These are phyloP conservation scores for Hydrotaea diabolus DNA, from an alignment of 2,888 invertebrate species.

Conservation along the genomic window DNA sequence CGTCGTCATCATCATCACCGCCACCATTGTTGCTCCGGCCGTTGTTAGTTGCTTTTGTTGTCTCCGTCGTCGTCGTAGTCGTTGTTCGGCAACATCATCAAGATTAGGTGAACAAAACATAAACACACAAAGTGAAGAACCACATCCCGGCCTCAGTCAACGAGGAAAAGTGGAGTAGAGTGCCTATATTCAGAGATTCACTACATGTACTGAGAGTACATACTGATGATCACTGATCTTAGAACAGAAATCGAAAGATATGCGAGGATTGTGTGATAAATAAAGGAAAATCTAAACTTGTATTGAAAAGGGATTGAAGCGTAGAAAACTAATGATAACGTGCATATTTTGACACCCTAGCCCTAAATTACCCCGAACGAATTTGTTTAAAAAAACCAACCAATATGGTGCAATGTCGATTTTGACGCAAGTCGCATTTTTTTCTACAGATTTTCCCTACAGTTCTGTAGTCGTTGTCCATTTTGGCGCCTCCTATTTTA, in stretches of 20 bases:
- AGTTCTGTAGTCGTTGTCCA: too few species aligned
- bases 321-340: too few species aligned
- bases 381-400: too few species aligned
- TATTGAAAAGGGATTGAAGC: too few species aligned
- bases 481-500: too few species aligned
- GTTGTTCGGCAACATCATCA: slow-evolving; percentile 60
- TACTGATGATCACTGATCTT: slow-evolving; percentile 1
- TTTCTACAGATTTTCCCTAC: too few species aligned
- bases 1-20: slow-evolving; percentile 35
- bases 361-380: too few species aligned
- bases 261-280: slow-evolving; percentile 33
- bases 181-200: slow-evolving; percentile 1
- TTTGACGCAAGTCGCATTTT: too few species aligned
- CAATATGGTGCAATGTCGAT: too few species aligned
- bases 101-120: slow-evolving; percentile 50
- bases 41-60: slow-evolving; percentile 3
- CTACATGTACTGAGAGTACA: neutral
- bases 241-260: neutral
- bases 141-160: slow-evolving; percentile 14
- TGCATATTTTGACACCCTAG: too few species aligned
- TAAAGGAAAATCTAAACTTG: neutral
- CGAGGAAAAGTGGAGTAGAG: slow-evolving; percentile 25
- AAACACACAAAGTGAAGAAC: slow-evolving; percentile 42
- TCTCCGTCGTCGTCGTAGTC: slow-evolving; percentile 46
- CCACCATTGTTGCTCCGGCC: neutral